A percentile compares a stretch with the other conserved stretches of the same genome.
Conservation (phyloP, 2,113 vertebrate species). For the Peromyscus maniculatus region DNA sequence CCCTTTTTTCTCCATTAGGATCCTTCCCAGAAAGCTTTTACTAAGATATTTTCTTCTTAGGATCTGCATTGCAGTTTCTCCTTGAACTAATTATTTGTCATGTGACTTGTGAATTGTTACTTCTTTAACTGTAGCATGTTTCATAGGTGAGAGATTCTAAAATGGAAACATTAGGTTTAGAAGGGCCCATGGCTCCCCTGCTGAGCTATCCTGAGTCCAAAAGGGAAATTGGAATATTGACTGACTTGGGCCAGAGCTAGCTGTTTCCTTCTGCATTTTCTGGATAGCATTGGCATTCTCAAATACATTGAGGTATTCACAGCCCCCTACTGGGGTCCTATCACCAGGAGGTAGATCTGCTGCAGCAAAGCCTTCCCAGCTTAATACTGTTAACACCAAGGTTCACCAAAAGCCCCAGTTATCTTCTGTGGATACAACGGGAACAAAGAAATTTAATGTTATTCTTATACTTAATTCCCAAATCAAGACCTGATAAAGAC, state of each 20-base stretch:
- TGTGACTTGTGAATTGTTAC: not conserved
- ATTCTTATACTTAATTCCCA: not conserved
- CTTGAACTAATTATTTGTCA: not conserved
- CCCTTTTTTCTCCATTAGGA: not conserved
- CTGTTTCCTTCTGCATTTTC: not conserved
- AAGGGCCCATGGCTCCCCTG: not conserved
- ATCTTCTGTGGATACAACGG: not conserved
- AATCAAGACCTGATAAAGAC: not conserved
- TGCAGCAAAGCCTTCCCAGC: not conserved
- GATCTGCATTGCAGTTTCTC: not conserved
- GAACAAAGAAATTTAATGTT: not conserved
- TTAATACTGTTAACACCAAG: not conserved
- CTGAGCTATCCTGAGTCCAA: not conserved
- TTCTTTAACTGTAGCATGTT: not conserved
- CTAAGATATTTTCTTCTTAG: constrained; percentile 13
- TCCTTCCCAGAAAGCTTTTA: not conserved
- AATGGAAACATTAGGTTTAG: not conserved
- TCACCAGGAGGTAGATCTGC: not conserved
- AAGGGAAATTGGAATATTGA: not conserved
- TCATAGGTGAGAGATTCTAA: not conserved
- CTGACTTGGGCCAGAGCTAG: not conserved
- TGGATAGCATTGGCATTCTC: not conserved
- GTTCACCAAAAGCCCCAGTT: not conserved
- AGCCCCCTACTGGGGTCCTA: not conserved
- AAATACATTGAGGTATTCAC: not conserved